These are phyloP conservation scores for Sminthopsis crassicaudata DNA, from an alignment of 2,113 vertebrate species.

Conservation along the genomic window DNA sequence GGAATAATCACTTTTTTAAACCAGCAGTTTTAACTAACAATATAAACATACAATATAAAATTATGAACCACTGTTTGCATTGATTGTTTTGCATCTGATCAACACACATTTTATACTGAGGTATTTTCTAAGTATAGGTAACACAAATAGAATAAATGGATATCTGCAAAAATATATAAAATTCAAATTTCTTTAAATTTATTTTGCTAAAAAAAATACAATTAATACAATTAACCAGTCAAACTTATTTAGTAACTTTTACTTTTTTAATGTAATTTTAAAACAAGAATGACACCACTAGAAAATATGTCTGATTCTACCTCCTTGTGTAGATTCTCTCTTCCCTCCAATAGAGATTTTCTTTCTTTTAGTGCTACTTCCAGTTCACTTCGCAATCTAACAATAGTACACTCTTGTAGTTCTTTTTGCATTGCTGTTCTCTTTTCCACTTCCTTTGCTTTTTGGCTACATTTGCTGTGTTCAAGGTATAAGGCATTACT, in stretches of 20 bases:
- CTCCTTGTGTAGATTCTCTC: conserved; percentile 74
- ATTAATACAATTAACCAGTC: conserved; percentile 6
- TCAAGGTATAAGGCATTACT: conserved; percentile 82
- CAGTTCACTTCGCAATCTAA: conserved; percentile 79
- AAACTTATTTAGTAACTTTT: conserved; percentile 5
- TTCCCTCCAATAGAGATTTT: conserved; percentile 76
- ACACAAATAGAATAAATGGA: not conserved
- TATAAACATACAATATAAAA: conserved; percentile 31
- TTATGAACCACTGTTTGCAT: conserved; percentile 5
- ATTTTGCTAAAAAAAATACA: conserved; percentile 4
- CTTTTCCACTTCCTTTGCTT: conserved; percentile 72
- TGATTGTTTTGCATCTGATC: not conserved
- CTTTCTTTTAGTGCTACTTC: conserved; percentile 71
- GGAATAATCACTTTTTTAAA: conserved; percentile 2
- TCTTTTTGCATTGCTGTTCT: conserved; percentile 75
- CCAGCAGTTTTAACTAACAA: conserved; percentile 13
- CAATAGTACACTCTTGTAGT: conserved; percentile 78
- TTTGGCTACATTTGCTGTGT: conserved; percentile 78
- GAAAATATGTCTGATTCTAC: conserved; percentile 32
- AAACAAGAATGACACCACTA: not conserved
- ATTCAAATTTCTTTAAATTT: not conserved
- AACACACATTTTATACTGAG: not conserved
- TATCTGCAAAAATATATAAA: not conserved
- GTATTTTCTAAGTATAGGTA: not conserved
- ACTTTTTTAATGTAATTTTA: conserved; percentile 23